Conservation (phyloP, 2,113 vertebrate genomes). For the Misgurnus mizolepis region DNA sequence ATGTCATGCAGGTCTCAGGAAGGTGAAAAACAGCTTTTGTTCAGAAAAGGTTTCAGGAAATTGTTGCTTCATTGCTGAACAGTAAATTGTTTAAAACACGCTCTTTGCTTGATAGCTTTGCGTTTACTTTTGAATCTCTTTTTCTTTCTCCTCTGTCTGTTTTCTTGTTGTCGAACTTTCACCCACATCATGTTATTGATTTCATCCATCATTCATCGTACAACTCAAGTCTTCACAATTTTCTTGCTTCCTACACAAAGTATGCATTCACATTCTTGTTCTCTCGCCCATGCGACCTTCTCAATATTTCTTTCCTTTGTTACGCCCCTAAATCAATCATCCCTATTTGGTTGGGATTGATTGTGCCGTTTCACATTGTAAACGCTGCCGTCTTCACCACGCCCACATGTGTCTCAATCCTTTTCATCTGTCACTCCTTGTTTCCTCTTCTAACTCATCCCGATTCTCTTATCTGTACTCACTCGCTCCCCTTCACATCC, state of each 20-base stretch:
- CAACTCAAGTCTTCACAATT: constrained; percentile 38
- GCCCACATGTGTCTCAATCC: constrained; percentile 40
- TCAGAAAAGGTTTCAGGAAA: neutral
- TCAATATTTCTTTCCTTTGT: constrained; percentile 62
- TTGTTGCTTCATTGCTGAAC: constrained; percentile 4
- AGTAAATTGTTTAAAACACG: constrained; percentile 17
- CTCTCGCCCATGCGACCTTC: constrained; percentile 19
- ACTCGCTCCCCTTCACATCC: too few relatives aligned
- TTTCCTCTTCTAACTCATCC: constrained; percentile 53
- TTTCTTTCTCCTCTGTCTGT: neutral
- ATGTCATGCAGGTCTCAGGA: constrained; percentile 4
- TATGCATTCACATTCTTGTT: neutral
- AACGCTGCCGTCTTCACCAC: constrained; percentile 53
- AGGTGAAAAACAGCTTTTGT: neutral
- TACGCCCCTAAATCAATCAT: constrained; percentile 68
- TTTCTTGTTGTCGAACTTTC: neutral
- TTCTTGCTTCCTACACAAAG: constrained; percentile 44
- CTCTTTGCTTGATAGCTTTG: constrained; percentile 25
- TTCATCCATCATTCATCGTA: constrained; percentile 37
- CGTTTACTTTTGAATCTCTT: constrained; percentile 8
- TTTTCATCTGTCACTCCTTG: constrained; percentile 43
- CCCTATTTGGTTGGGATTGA: constrained; percentile 71
- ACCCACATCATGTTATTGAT: constrained; percentile 1
- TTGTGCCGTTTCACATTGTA: constrained; percentile 63
- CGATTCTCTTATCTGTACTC: neutral